Conservation (phyloP, 2,888 invertebrate genomes). For the Scaptodrosophila latifasciaeformis region DNA sequence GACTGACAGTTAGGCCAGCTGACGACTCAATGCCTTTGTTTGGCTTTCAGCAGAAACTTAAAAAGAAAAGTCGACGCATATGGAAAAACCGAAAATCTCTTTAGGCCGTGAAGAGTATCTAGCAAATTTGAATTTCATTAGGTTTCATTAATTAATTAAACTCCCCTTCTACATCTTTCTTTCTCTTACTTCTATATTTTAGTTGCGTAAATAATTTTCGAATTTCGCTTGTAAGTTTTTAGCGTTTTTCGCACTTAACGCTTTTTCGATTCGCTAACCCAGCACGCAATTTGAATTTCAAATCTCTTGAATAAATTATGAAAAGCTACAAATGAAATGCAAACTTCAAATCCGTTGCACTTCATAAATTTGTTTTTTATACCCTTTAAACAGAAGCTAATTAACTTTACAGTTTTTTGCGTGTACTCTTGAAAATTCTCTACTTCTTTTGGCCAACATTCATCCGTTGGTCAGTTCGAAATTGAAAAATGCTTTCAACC, state of each 20-base stretch:
- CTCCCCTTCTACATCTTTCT: background rate
- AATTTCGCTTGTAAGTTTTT: constrained; percentile 34
- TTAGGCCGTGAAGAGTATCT: too few relatives aligned
- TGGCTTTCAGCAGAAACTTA: background rate
- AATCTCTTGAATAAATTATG: constrained; percentile 34
- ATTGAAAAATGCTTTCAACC: constrained; percentile 57
- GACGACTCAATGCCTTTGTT: background rate
- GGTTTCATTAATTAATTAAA: background rate
- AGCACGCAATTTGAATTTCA: constrained; percentile 32
- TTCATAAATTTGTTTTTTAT: constrained; percentile 64
- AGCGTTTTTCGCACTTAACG: constrained; percentile 42
- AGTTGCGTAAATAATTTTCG: constrained; percentile 1
- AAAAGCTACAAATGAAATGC: constrained; percentile 19
- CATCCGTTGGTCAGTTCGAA: constrained; percentile 1
- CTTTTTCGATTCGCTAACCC: constrained; percentile 8
- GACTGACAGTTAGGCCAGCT: too few relatives aligned
- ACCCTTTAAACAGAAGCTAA: constrained; percentile 28
- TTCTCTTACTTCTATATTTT: constrained; percentile 21
- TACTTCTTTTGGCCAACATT: too few relatives aligned
- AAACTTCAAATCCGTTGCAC: constrained; percentile 62
- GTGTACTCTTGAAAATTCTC: too few relatives aligned
- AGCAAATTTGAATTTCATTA: constrained; percentile 31
- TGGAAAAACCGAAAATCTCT: too few relatives aligned
- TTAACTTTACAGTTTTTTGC: constrained; percentile 57
- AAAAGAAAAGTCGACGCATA: too few relatives aligned